phyloP scores from a whole-genome alignment of 1,140 invertebrate genomes.

The Mamestra configurata region DNA sequence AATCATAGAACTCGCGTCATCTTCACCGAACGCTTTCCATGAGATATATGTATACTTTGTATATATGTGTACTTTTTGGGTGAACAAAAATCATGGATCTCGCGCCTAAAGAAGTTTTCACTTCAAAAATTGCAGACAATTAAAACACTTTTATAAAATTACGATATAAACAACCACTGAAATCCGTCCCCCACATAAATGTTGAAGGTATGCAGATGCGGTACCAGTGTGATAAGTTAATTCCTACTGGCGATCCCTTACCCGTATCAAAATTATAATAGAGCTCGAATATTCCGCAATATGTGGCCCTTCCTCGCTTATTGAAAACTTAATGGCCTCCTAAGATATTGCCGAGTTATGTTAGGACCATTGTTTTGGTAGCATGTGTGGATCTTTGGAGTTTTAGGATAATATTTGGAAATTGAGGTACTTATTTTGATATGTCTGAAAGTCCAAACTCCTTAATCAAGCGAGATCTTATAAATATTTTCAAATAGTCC shows the following conservation, averaged over 20 bases:
- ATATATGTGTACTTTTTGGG: no score
- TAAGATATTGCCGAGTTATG: conserved; percentile 68
- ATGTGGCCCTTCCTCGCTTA: conserved; percentile 72
- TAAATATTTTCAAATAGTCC: no score
- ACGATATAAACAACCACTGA: conserved; percentile 40
- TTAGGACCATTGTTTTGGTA: conserved; percentile 49
- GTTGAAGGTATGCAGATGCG: conserved; percentile 85
- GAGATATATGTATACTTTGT: no score
- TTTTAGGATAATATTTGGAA: conserved; percentile 34
- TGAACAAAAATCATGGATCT: no score
- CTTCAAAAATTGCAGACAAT: no score
- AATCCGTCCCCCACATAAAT: conserved; percentile 76
- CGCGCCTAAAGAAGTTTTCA: no score
- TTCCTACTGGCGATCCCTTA: conserved; percentile 81
- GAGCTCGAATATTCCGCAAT: conserved; percentile 67
- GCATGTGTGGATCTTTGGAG: conserved; percentile 33
- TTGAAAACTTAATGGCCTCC: conserved; percentile 81
- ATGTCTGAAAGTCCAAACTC: neutral
- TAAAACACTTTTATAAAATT: no score
- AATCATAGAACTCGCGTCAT: no score
- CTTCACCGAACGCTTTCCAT: no score
- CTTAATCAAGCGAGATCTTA: no score
- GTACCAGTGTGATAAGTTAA: conserved; percentile 83
- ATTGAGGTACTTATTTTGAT: neutral
- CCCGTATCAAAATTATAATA: conserved; percentile 84